Evolutionary conservation across 2,888 invertebrate species (phyloP), one percentile per base, ranked within the genome.

Genomic region (Nipponacmea schrenckii): DNA sequence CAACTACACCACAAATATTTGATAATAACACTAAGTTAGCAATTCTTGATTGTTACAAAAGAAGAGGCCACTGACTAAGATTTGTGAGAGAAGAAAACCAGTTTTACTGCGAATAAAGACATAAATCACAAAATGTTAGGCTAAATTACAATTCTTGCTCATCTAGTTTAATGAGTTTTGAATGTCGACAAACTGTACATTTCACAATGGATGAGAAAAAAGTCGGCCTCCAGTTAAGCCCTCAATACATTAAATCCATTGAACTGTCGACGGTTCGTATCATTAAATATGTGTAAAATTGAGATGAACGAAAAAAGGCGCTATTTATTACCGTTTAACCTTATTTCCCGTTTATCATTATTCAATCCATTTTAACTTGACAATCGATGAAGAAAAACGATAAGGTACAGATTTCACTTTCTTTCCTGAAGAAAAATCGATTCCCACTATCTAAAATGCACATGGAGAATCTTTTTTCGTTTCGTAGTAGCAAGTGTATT

Each of bases 111-210:
- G 56, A 56, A 56, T 56, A 56, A 56, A 56, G 56, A 56, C 56
- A 56, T 56, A 56, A 56, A 56, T 56, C 56, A 56, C 56, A 56
- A 56, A 56, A 56, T 56, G 56, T 56, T 56, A 56, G 56, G 56
- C 56, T 56, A 56, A 56, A 56, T 56, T 56, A 56, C 56, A 56
- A 56, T 56, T 56, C 56, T 20, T 24, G 56, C 56, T 56, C 20
- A 56, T 56, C 56, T 20, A 24, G 20, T 56, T 56, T 56, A 56
- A 56, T 56, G 56, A 56, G 56, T 56, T 56, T 56, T 56, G 56
- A 56, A 56, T 56, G 56, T 56, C 56, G 56, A 56, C 56, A 56
- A 56, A 56, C 56, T 56, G 56, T 56, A 56, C 56, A 24, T 20
- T 24, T 56, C 39, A 56, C 56, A 56, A 56, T 56, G 56, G 56